Percentiles rank a stretch among this genome's conserved stretches.
phyloP scores from a whole-genome alignment of 1,140 invertebrate species.

The Calephelis virginiensis region DNA sequence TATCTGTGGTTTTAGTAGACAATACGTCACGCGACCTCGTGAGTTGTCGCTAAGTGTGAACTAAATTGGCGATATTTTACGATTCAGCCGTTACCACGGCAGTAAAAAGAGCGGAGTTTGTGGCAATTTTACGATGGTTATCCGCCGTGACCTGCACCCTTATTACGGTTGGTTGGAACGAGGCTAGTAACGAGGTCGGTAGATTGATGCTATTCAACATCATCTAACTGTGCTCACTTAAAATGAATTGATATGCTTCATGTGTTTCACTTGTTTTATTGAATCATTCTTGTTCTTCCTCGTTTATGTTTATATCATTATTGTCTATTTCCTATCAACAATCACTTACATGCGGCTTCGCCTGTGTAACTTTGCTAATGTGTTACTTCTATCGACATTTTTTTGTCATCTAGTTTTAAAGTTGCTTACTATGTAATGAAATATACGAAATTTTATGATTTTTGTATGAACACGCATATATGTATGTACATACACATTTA shows the following conservation, averaged over 20 bases:
- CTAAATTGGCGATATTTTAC: slow-evolving; percentile 72
- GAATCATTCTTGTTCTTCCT: too few species aligned
- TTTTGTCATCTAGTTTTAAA: too few species aligned
- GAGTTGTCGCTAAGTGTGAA: slow-evolving; percentile 52
- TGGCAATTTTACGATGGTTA: slow-evolving; percentile 58
- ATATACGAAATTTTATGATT: too few species aligned
- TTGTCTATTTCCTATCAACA: too few species aligned
- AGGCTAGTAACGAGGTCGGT: slow-evolving; percentile 36
- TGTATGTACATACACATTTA: too few species aligned
- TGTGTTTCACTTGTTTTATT: slow-evolving; percentile 7
- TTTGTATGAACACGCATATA: too few species aligned
- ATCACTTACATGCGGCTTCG: too few species aligned
- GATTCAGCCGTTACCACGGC: slow-evolving; percentile 51
- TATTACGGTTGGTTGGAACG: slow-evolving; percentile 48
- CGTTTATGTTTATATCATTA: too few species aligned
- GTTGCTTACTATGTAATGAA: too few species aligned
- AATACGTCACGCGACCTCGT: slow-evolving; percentile 39
- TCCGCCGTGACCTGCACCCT: slow-evolving; percentile 55
- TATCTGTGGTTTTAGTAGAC: slow-evolving; percentile 31
- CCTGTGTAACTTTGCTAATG: too few species aligned
- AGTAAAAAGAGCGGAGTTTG: slow-evolving; percentile 55
- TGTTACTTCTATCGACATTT: too few species aligned
- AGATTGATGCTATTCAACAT: slow-evolving; percentile 27
- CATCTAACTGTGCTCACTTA: slow-evolving; percentile 8
- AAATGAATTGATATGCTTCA: slow-evolving; percentile 8